These are phyloP conservation scores for Melanotaenia pygmaea DNA, from an alignment of 2,797 vertebrate species.

Conservation along the genomic window DNA sequence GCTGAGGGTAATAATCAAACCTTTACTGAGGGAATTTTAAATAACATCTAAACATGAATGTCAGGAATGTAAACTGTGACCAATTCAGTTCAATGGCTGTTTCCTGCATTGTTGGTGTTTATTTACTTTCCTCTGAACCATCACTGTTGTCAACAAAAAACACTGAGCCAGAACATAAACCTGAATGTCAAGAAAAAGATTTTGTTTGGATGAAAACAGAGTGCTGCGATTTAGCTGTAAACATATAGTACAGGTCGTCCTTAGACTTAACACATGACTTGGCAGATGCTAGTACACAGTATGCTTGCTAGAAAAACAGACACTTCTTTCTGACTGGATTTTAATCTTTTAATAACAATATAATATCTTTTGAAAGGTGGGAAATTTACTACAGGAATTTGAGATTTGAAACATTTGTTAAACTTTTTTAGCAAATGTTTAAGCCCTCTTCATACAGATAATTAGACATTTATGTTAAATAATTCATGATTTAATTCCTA, in stretches of 20 bases:
- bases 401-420: no score
- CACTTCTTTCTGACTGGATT: not conserved
- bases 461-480: not conserved
- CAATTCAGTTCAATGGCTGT: conserved; percentile 26
- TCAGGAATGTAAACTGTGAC: conserved; percentile 15
- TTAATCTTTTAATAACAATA: not conserved
- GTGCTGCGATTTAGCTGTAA: conserved; percentile 63
- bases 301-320: conserved; percentile 3
- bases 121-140: conserved; percentile 24
- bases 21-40: conserved; percentile 48
- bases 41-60: conserved; percentile 58
- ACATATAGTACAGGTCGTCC: conserved; percentile 55
- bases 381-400: no score
- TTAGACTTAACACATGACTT: conserved; percentile 29
- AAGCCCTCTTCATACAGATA: not conserved
- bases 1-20: conserved; percentile 42
- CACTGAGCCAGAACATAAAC: conserved; percentile 5
- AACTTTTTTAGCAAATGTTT: no score
- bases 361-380: no score
- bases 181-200: conserved; percentile 41
- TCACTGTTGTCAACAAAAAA: conserved; percentile 9
- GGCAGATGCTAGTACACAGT: conserved; percentile 13
- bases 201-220: conserved; percentile 18
- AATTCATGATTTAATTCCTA: no score
- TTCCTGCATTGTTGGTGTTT: conserved; percentile 12